Percentiles rank a stretch among this genome's conserved stretches.
phyloP scores from a whole-genome alignment of 2,888 invertebrate species.

The Dioctria linearis region DNA sequence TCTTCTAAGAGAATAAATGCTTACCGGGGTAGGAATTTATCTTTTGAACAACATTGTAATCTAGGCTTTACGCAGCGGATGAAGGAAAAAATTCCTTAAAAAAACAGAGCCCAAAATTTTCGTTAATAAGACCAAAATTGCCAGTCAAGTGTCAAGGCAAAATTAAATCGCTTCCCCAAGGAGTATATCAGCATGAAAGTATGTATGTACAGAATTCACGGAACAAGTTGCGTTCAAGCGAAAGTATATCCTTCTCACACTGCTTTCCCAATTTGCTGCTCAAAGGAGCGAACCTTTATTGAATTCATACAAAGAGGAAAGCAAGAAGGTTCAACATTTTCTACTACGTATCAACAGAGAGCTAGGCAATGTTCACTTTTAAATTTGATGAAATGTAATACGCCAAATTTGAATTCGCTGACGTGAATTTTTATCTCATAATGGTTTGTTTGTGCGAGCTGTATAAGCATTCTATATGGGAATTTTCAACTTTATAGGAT shows the following conservation, averaged over 20 bases:
- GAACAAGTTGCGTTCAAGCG: slow-evolving; percentile 1
- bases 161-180: slow-evolving; percentile 38
- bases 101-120: slow-evolving; percentile 8
- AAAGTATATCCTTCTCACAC: background rate
- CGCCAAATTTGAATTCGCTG: slow-evolving; percentile 11
- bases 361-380: slow-evolving; percentile 9
- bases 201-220: background rate
- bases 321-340: background rate
- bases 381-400: slow-evolving; percentile 21
- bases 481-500: too few species aligned
- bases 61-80: background rate
- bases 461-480: too few species aligned
- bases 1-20: background rate
- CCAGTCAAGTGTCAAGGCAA: slow-evolving; percentile 43
- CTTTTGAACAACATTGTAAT: background rate
- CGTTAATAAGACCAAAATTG: slow-evolving; percentile 35
- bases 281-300: slow-evolving; percentile 19
- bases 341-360: background rate
- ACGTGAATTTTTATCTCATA: slow-evolving; percentile 16
- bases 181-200: slow-evolving; percentile 21
- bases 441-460: too few species aligned
- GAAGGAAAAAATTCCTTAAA: background rate
- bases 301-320: slow-evolving; percentile 3
- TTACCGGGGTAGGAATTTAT: background rate
- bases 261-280: slow-evolving; percentile 5